Evolutionary conservation across 2,113 vertebrate genomes (phyloP).

Genomic region (Ifrita kowaldi): DNA sequence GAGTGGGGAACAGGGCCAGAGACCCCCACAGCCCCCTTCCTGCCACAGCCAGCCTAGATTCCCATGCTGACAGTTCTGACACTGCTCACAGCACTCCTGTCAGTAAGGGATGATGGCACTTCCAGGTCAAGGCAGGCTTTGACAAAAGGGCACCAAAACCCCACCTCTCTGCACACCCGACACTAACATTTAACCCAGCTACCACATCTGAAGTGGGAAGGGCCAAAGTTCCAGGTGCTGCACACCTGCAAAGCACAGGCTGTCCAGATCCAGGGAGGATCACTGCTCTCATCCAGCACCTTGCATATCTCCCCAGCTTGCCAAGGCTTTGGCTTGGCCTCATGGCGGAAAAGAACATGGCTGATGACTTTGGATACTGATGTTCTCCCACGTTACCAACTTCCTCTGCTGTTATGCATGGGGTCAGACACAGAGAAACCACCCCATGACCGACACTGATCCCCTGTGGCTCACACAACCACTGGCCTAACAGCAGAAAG

Average conservation of each 20-base stretch:
- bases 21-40: not conserved
- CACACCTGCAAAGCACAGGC: not conserved
- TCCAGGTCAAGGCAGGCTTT: not conserved
- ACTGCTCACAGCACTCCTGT: not conserved
- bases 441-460: not conserved
- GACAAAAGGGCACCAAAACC: not conserved
- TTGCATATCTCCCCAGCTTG: not conserved
- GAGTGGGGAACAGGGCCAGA: not conserved
- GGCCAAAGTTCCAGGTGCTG: not conserved
- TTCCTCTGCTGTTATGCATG: not conserved
- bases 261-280: not conserved
- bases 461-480: not conserved
- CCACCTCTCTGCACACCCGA: not conserved
- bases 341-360: fast-evolving
- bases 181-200: not conserved
- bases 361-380: not conserved
- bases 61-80: not conserved
- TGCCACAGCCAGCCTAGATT: not conserved
- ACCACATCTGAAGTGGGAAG: not conserved
- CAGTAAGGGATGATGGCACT: not conserved
- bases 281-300: not conserved
- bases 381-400: not conserved
- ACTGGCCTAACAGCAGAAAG: not conserved
- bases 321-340: not conserved
- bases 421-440: not conserved